Base-by-base conservation (phyloP, 2,797 vertebrate genomes). In the Pipistrellus pipistrellus region DNA sequence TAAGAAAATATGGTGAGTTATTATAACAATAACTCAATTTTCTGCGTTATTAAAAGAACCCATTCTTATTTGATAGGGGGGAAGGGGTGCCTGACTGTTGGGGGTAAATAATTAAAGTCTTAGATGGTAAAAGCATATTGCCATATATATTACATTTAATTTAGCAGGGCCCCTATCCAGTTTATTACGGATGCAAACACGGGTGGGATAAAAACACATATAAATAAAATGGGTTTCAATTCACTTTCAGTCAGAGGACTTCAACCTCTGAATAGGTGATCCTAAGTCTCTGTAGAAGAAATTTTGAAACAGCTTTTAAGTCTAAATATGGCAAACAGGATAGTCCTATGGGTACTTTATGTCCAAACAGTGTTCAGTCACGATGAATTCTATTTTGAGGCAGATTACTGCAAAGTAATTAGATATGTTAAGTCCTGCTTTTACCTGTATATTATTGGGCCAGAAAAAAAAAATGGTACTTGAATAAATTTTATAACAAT, bases 1-100 rank as follows among this genome's bases (percentile, higher is more conserved):
- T 90, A 87, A 96, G 78, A 94, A 96, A 89, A 94, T 21, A 18
- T 55, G 73, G 23, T 78, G 20, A 46, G 44, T 69, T 73, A 41
- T 41, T 87, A n/a, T 78, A 77, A 64, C 18, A 91, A n/a, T 38
- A 83, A 57, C 30, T 91, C 23, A 51, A 0, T n/a, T 64, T 38
- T 68, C 82, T 89, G 30, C 10, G 41, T 75, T 53, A 3, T 84
- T 86, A 77, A 64, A 20, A 55, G 48, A 83, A 71, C 41, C 48
- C 44, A 41, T 85, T 81, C 27, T 77, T n/a, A 35, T 82, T 38
- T 89, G 69, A 7, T 77, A 68, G 35, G 72, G 72, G 59, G 3
- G 7, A 4, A 23, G 2, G 75, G 17, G 53, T 18, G 25, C 23
- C 27, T 78, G 32, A 38, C 75, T 73, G n/a, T 35, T 27, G 17